Evolutionary conservation across 2,113 vertebrate genomes (phyloP).

Genomic region (Pipa parva): DNA sequence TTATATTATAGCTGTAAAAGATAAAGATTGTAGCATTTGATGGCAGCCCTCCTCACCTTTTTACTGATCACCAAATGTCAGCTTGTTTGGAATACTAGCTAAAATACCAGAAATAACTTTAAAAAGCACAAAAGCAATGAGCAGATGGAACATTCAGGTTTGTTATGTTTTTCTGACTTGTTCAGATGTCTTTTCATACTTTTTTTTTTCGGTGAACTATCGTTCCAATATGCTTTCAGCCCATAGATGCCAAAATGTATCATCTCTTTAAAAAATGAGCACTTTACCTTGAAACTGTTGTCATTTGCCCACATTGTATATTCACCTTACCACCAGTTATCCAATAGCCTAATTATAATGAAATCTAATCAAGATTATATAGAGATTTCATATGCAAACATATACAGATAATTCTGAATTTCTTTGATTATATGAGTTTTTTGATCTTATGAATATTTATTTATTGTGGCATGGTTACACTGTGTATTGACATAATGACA

Average conservation of each 20-base stretch:
- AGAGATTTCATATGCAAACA: slow-evolving; percentile 34
- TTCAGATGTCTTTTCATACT: too few relatives aligned
- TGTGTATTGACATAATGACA: slow-evolving; percentile 40
- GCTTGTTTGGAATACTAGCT: too few relatives aligned
- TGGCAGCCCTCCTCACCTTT: too few relatives aligned
- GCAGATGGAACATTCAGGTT: too few relatives aligned
- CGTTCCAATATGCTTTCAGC: not conserved
- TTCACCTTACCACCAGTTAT: slow-evolving; percentile 5
- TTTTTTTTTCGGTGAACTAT: too few relatives aligned
- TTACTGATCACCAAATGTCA: too few relatives aligned
- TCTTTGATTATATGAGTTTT: slow-evolving; percentile 33
- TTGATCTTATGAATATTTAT: slow-evolving; percentile 42
- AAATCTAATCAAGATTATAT: slow-evolving; percentile 32
- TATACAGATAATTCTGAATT: slow-evolving; percentile 36
- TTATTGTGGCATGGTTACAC: slow-evolving; percentile 32
- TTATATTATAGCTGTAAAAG: too few relatives aligned
- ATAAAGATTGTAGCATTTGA: too few relatives aligned
- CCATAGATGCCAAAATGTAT: not conserved
- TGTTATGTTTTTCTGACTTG: too few relatives aligned
- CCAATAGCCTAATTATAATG: slow-evolving; percentile 28
- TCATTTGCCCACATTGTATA: slow-evolving; percentile 18
- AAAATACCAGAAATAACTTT: too few relatives aligned
- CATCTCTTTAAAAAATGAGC: not conserved
- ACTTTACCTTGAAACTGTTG: not conserved
- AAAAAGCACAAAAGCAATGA: too few relatives aligned